Base-by-base conservation (phyloP, 1,140 invertebrate genomes). In the Drosophila punjabiensis region DNA sequence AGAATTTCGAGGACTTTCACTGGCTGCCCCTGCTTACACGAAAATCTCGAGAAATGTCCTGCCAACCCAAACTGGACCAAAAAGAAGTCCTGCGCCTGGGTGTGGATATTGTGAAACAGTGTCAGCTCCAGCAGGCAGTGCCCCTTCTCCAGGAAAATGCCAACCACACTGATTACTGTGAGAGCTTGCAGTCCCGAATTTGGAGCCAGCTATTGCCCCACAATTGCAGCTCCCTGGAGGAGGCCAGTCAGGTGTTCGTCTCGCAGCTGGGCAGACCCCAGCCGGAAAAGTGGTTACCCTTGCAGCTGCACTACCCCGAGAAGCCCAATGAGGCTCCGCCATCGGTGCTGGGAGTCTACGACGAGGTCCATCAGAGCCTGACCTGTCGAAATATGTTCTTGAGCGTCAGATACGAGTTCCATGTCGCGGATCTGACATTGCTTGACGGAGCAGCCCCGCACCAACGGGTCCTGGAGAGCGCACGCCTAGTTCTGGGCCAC, bases 331-430 rank as follows among this genome's bases (percentile, higher is more conserved):
- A 61, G 4, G 28, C 52, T n/a, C 59, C 74, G 3, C 63, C 75
- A 1, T 58, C 71, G 9, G 55, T 87, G 7, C 75, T 69, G 28
- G 87, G 82, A 24, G 45, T 48, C 13, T 91, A 64, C 53, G 53
- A 86, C 33, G 68, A 61, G n/a, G 43, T 76, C 1, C 62, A 71
- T 20, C 78, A 74, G 13, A 78, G 61, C 20, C 89, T 93, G 2
- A 87, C 58, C 24, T 93, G 92, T 20, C 81, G 79, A 5, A 92
- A 93, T 58, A 92, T 93, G 37, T 48, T 89, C 9, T 53, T 93
- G 0, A 87, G 82, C 58, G 79, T 90, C 11, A 47, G 70, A 20
- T 93, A 92, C 50, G 92, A 93, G 50, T 92, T 93, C 48, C 76
- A 82, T 48, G 68, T 85, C 10, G 78, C 64, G 2, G 58, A 60